A percentile compares a stretch with the other conserved stretches of the same genome.
phyloP scores from a whole-genome alignment of 2,888 invertebrate genomes.

The Caenorhabditis wallacei region DNA sequence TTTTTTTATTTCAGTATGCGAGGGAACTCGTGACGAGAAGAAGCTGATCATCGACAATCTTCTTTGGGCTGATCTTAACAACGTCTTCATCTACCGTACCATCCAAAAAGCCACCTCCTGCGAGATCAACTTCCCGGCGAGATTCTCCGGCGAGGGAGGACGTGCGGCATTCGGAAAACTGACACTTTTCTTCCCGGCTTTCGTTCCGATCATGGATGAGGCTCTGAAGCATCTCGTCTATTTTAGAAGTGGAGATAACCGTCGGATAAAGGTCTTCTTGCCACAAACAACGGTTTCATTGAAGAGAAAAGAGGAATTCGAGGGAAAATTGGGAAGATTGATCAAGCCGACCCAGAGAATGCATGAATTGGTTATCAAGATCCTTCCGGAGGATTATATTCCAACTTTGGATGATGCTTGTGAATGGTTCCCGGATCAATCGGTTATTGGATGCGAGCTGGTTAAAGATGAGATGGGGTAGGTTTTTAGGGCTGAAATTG shows the following conservation, averaged over 20 bases:
- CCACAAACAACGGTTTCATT: constrained; percentile 66
- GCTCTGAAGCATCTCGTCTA: constrained; percentile 72
- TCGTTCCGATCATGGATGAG: constrained; percentile 63
- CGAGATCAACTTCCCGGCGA: constrained; percentile 65
- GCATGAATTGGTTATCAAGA: constrained; percentile 67
- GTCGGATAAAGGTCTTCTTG: constrained; percentile 70
- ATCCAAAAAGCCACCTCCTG: constrained; percentile 59
- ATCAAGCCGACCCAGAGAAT: constrained; percentile 67
- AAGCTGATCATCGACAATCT: constrained; percentile 70
- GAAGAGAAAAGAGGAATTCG: constrained; percentile 72
- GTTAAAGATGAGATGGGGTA: constrained; percentile 63
- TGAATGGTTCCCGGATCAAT: constrained; percentile 64
- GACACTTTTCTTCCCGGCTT: constrained; percentile 57
- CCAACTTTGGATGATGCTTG: constrained; percentile 65
- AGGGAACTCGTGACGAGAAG: constrained; percentile 46
- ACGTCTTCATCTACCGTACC: constrained; percentile 72
- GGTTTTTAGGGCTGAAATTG: no score
- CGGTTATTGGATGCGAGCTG: constrained; percentile 60
- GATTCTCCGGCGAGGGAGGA: constrained; percentile 55
- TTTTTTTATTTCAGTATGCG: constrained; percentile 50
- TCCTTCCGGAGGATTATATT: constrained; percentile 56
- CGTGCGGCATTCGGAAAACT: constrained; percentile 49
- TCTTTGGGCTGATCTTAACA: constrained; percentile 63
- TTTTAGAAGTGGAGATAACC: constrained; percentile 64
- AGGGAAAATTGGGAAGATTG: constrained; percentile 66